Base-by-base conservation (phyloP, 2,113 vertebrate species). In the Oenanthe oenanthe region DNA sequence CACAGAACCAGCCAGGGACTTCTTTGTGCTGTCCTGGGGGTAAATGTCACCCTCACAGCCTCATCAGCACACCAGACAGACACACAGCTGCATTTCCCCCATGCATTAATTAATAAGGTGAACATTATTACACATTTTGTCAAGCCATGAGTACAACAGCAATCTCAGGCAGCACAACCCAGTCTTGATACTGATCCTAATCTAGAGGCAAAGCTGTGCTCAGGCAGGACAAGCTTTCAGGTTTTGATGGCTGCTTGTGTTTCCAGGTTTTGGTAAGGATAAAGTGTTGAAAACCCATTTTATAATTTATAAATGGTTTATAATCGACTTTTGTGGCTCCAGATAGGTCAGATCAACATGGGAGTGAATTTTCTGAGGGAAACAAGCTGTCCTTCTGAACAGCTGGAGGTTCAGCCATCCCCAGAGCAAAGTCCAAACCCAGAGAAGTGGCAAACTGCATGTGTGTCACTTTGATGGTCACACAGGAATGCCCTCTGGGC, bases 381-480 rank as follows among this genome's bases (percentile, higher is more conserved):
- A 95, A 89, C 67, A 79, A 91, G 66, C 91, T 85, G n/a, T 63
- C 50, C 26, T 66, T 75, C 81, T 56, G 87, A 91, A 38, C 87
- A 89, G 90, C 75, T 94, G 94, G 85, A 86, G 63, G 24, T 60
- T 89, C 36, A 92, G 63, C 58, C 85, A 76, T 93, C 94, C 71
- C 94, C 90, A 80, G 85, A 90, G 94, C 75, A 38, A 80, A 92
- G 85, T 90, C 88, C 80, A 88, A 86, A 88, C 93, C 57, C 28
- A 5, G 63, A 82, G 83, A 62, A 26, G 61, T 58, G 81, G 95
- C 83, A 91, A 62, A 40, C 40, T 43, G 74, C 67, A 36, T 22
- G 67, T 80, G 76, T 84, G 81, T 93, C 91, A 90, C 56, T 91
- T 63, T 96, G 92, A 94, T 83, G 86, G 93, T 82, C 75, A 62